These are phyloP conservation scores for Canis aureus DNA, from an alignment of 2,113 vertebrate genomes.

Conservation along the genomic window DNA sequence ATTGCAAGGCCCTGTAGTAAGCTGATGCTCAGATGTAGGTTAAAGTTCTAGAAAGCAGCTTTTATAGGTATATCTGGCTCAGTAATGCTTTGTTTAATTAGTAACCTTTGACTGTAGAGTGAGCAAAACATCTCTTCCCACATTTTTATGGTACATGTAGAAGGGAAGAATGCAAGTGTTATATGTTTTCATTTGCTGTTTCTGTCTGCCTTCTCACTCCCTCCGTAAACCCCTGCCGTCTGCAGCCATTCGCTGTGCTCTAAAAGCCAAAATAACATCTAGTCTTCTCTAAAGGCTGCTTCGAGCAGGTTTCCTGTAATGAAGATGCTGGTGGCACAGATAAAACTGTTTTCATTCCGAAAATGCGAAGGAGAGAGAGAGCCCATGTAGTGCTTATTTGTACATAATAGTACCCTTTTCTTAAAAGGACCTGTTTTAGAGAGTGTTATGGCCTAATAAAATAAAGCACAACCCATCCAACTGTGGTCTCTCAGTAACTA, in stretches of 20 bases:
- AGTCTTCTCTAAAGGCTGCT: not conserved
- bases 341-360: constrained; percentile 51
- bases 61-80: constrained; percentile 29
- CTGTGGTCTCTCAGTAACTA: not conserved
- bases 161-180: not conserved
- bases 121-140: not conserved
- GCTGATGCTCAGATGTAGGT: not conserved
- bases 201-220: not conserved
- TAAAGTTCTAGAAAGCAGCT: not conserved
- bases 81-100: not conserved
- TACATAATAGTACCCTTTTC: constrained; percentile 58
- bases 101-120: constrained; percentile 22
- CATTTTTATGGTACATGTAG: not conserved
- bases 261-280: not conserved
- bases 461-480: not conserved
- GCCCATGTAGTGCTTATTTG: constrained; percentile 66
- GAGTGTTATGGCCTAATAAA: constrained; percentile 61
- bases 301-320: not conserved
- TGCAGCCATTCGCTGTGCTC: constrained; percentile 7
- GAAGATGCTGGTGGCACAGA: not conserved
- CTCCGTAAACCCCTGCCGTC: not conserved
- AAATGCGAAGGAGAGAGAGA: constrained; percentile 44
- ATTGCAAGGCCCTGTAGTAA: not conserved
- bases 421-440: constrained; percentile 38
- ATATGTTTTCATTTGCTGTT: not conserved